Percentiles rank a stretch among this genome's conserved stretches.
These are phyloP conservation scores for Bactericera cockerelli DNA, from an alignment of 1,140 invertebrate species.

Conservation along the genomic window DNA sequence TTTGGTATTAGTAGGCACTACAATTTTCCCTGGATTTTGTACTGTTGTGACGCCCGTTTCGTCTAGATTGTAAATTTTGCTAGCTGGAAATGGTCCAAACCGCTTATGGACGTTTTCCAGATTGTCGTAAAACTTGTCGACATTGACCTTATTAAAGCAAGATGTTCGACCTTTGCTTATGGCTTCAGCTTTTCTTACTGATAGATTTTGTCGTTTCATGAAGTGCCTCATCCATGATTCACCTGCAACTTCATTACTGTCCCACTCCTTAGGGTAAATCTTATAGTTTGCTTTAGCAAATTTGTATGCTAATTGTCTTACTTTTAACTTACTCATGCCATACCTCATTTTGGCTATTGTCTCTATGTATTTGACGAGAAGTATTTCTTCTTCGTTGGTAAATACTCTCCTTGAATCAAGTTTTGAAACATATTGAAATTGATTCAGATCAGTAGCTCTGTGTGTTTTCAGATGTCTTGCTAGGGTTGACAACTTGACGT, in stretches of 20 bases:
- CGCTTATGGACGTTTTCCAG: not conserved
- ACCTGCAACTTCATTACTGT: not conserved
- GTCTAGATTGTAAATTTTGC: slow-evolving; percentile 24
- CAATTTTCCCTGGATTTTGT: not conserved
- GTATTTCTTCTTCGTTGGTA: not conserved
- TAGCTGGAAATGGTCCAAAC: not conserved
- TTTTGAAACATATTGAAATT: no score
- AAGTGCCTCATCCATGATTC: not conserved
- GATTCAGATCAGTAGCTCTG: not conserved
- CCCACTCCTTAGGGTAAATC: not conserved
- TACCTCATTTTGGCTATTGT: not conserved
- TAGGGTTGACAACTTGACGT: no score
- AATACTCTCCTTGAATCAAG: no score
- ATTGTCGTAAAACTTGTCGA: not conserved
- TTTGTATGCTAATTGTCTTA: not conserved
- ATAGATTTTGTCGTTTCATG: not conserved
- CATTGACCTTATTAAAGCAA: not conserved
- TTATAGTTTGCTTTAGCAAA: not conserved
- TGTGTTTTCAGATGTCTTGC: no score
- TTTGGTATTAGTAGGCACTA: slow-evolving; percentile 17
- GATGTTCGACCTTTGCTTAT: not conserved
- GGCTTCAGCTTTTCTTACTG: not conserved
- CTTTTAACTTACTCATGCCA: not conserved
- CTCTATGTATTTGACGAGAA: not conserved
- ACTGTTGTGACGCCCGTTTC: slow-evolving; percentile 15